phyloP scores from a whole-genome alignment of 1,140 invertebrate genomes.

The Zaprionus lachaisei region DNA sequence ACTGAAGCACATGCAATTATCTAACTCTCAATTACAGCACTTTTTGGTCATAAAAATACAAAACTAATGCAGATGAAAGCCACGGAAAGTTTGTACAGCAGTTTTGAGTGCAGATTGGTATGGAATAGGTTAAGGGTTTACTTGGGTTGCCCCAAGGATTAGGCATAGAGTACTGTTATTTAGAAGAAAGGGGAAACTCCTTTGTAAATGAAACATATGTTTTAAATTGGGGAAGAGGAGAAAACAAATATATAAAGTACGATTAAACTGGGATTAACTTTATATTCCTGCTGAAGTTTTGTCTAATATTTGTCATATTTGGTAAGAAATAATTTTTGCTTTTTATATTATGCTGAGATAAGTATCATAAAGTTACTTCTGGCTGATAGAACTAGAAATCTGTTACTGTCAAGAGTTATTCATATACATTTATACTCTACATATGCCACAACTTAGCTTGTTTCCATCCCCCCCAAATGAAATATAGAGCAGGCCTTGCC shows the following conservation, averaged over 20 bases:
- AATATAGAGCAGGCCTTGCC: background rate
- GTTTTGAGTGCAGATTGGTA: background rate
- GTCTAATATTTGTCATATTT: background rate
- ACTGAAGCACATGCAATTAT: background rate
- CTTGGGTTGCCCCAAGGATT: rapidly evolving
- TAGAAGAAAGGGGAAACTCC: no score
- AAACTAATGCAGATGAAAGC: background rate
- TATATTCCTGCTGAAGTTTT: background rate
- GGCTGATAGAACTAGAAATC: no score
- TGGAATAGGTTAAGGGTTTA: background rate
- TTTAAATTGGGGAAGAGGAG: background rate
- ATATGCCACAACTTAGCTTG: no score
- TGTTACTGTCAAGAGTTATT: no score
- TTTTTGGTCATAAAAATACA: background rate
- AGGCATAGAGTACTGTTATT: background rate
- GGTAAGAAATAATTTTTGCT: no score
- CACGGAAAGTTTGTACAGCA: background rate
- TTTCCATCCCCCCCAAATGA: background rate
- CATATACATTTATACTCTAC: background rate
- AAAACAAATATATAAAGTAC: background rate
- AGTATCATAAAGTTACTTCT: no score
- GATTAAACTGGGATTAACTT: background rate
- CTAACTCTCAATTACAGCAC: background rate
- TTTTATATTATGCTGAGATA: no score
- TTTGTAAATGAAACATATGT: no score